Conservation (phyloP, 2,113 vertebrate genomes). For the Anas platyrhynchos region DNA sequence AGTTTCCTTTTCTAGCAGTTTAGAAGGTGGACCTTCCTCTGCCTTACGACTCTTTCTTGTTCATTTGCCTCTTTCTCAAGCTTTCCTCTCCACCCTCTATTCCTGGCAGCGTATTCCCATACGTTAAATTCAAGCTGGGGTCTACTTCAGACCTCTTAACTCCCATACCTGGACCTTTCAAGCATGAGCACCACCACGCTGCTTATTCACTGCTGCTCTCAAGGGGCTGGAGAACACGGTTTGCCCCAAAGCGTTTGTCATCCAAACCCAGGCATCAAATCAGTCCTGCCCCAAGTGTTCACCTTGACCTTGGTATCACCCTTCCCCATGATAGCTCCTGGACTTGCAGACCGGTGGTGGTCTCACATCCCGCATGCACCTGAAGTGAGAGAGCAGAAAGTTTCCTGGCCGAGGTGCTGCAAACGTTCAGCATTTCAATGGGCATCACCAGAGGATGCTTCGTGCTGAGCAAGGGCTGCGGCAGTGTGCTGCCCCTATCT, state of each 20-base stretch:
- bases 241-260: background rate
- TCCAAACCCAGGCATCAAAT: background rate
- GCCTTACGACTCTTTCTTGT: background rate
- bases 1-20: background rate
- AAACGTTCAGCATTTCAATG: background rate
- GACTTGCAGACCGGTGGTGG: no score
- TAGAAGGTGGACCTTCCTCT: background rate
- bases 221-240: accelerated
- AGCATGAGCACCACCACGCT: background rate
- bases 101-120: background rate
- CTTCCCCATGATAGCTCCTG: background rate
- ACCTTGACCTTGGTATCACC: background rate
- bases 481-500: constrained; percentile 2
- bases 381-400: background rate
- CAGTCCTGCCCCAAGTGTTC: background rate
- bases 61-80: background rate
- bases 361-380: no score
- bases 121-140: background rate
- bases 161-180: background rate
- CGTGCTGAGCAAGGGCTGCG: background rate
- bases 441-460: background rate
- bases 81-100: background rate
- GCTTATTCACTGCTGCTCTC: accelerated
- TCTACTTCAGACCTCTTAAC: background rate
- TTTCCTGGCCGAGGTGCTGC: background rate